phyloP scores from a whole-genome alignment of 2,888 invertebrate genomes.

The Trichogramma evanescens region DNA sequence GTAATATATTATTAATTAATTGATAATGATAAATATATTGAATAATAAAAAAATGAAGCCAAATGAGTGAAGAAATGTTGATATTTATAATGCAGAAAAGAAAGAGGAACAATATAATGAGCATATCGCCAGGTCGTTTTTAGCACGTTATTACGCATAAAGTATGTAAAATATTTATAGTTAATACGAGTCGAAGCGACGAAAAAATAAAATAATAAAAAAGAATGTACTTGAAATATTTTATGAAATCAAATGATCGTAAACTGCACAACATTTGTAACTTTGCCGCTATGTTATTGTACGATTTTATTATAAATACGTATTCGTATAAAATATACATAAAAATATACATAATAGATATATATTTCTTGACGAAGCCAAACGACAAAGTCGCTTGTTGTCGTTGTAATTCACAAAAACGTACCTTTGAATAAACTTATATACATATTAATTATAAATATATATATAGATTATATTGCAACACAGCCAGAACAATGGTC shows the following conservation, averaged over 20 bases:
- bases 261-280: slow-evolving; percentile 18
- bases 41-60: no score
- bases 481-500: slow-evolving; percentile 10
- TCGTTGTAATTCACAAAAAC: background rate
- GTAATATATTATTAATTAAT: no score
- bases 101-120: no score
- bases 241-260: slow-evolving; percentile 9
- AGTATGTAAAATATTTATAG: no score
- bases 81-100: no score
- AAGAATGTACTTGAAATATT: slow-evolving; percentile 13
- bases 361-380: slow-evolving; percentile 13
- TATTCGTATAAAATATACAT: no score
- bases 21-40: no score
- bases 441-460: slow-evolving; percentile 20
- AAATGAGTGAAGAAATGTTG: no score
- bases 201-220: background rate
- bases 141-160: no score
- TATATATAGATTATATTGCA: slow-evolving; percentile 14
- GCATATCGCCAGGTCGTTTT: no score
- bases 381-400: slow-evolving; percentile 16
- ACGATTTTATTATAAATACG: no score
- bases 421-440: background rate
- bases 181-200: no score
- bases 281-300: slow-evolving; percentile 12
- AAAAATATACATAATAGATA: background rate